Evolutionary conservation across 2,888 invertebrate genomes (phyloP).

Genomic region (Alentia gelatinosa): DNA sequence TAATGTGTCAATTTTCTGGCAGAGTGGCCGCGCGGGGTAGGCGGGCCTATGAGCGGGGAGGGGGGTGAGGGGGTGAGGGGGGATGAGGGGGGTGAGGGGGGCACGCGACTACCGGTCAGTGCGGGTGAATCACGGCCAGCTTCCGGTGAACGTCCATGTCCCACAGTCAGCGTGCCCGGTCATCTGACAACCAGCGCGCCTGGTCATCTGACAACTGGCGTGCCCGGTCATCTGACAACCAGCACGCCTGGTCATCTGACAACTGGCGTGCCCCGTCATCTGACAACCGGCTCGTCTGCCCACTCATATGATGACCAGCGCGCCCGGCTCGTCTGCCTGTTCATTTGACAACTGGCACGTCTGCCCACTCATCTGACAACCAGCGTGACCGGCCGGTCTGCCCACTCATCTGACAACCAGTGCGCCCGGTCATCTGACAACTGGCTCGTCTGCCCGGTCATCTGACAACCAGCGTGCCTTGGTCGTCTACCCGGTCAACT

Average conservation of each 20-base stretch:
- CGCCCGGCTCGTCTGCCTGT: too few relatives aligned
- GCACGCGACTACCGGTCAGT: background rate
- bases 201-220: background rate
- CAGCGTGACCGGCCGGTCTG: too few relatives aligned
- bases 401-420: background rate
- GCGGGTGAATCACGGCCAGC: background rate
- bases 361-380: background rate
- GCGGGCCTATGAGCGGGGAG: background rate
- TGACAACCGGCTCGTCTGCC: background rate
- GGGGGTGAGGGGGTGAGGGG: background rate
- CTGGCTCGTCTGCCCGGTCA: too few relatives aligned
- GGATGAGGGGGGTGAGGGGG: background rate
- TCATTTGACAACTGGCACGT: too few relatives aligned
- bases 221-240: background rate
- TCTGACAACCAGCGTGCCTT: background rate
- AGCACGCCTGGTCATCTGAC: background rate
- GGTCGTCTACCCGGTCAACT: too few relatives aligned
- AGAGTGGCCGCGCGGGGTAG: background rate
- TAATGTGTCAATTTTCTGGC: constrained; percentile 53
- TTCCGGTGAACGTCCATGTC: background rate
- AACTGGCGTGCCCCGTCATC: background rate
- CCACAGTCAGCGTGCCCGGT: background rate
- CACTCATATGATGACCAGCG: background rate
- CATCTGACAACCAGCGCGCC: background rate
- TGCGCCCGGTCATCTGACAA: too few relatives aligned